Evolutionary conservation across 2,797 vertebrate species (phyloP).

Genomic region (Yasuhikotakia modesta): DNA sequence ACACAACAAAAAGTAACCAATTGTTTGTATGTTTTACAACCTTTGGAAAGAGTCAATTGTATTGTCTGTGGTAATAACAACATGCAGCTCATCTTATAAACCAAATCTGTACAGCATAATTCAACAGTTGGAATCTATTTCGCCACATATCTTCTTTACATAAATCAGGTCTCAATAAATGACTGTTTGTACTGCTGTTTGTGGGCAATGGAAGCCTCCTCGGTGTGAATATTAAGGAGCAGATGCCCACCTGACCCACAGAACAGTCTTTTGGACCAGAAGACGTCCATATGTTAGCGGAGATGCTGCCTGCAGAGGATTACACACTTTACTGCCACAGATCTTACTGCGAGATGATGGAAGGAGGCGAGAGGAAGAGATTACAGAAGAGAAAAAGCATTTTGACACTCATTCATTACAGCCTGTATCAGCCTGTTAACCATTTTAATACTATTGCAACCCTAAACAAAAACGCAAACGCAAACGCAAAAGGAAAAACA

Average conservation of each 20-base stretch:
- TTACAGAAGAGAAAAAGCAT: not conserved
- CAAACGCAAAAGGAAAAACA: not conserved
- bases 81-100: no score
- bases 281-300: conserved; percentile 77
- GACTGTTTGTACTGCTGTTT: conserved; percentile 56
- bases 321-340: conserved; percentile 68
- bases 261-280: conserved; percentile 78
- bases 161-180: conserved; percentile 64
- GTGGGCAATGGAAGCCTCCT: conserved; percentile 81
- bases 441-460: not conserved
- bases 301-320: conserved; percentile 71
- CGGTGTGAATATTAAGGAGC: conserved; percentile 83
- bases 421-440: not conserved
- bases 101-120: no score
- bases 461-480: conserved; percentile 5
- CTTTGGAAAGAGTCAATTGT: no score
- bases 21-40: no score
- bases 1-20: no score
- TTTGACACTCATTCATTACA: not conserved
- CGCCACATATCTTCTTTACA: conserved; percentile 2
- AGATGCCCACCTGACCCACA: conserved; percentile 94
- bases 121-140: no score
- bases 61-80: no score
- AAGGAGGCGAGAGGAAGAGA: conserved; percentile 12
- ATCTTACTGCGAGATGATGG: conserved; percentile 25